These are phyloP conservation scores for Nephrocerus scutellatus DNA, from an alignment of 2,888 invertebrate species.

Conservation along the genomic window DNA sequence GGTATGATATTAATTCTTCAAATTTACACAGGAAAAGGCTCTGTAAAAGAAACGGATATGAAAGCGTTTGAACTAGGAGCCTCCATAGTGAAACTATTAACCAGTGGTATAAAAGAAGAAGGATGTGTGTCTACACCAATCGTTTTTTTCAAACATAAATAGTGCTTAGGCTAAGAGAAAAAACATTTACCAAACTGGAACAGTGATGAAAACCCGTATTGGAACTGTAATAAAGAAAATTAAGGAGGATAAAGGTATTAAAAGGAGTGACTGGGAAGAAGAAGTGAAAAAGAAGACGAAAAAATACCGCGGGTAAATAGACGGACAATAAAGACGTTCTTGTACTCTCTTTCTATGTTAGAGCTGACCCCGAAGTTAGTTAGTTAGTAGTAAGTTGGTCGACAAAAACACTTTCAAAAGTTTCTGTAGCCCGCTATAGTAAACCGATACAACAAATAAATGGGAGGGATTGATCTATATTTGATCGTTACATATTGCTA, in stretches of 20 bases:
- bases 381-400: slow-evolving; percentile 1
- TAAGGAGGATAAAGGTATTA: not conserved
- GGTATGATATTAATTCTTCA: slow-evolving; percentile 29
- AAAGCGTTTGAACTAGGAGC: slow-evolving; percentile 2
- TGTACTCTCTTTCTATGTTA: not conserved
- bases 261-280: not conserved
- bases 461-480: slow-evolving; percentile 4
- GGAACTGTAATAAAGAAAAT: too few relatives aligned
- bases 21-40: slow-evolving; percentile 29
- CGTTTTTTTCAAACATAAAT: slow-evolving; percentile 9
- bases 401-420: too few relatives aligned
- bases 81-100: too few relatives aligned
- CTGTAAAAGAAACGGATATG: slow-evolving; percentile 7
- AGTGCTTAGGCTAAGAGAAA: not conserved
- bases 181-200: not conserved
- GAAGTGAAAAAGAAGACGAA: too few relatives aligned
- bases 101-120: too few relatives aligned
- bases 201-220: not conserved
- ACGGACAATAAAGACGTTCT: not conserved
- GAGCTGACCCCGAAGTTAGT: not conserved
- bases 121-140: slow-evolving; percentile 20
- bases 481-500: too few relatives aligned
- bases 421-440: slow-evolving; percentile 3
- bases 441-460: slow-evolving; percentile 2
- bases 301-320: too few relatives aligned